Conservation (phyloP, 2,888 invertebrate genomes). For the Drosophila nr. perissopoda region DNA sequence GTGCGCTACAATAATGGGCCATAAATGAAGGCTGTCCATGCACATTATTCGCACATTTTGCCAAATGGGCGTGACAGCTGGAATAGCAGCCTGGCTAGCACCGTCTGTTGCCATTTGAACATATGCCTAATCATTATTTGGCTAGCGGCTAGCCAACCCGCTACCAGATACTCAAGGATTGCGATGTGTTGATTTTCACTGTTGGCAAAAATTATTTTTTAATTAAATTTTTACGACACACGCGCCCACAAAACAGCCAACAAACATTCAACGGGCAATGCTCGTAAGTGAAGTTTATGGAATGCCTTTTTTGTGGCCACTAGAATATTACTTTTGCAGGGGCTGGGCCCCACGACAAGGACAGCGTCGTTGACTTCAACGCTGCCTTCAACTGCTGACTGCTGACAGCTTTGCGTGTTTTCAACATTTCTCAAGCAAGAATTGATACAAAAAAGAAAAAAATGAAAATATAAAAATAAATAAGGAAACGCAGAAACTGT, state of each 20-base stretch:
- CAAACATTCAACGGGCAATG: conserved; percentile 32
- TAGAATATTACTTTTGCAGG: conserved; percentile 43
- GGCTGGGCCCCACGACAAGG: conserved; percentile 38
- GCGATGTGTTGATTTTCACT: conserved; percentile 75
- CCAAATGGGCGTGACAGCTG: conserved; percentile 68
- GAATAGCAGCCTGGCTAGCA: conserved; percentile 8
- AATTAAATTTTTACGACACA: conserved; percentile 77
- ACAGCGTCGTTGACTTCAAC: conserved; percentile 27
- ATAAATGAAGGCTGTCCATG: conserved; percentile 69
- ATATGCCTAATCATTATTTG: conserved; percentile 67
- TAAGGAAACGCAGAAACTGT: conserved; percentile 35
- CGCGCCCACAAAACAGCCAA: conserved; percentile 47
- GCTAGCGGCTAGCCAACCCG: conserved; percentile 30
- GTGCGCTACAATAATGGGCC: conserved; percentile 40
- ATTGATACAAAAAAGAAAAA: conserved; percentile 30
- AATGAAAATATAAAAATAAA: conserved; percentile 10
- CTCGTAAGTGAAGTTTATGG: conserved; percentile 50
- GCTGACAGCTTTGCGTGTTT: conserved; percentile 63
- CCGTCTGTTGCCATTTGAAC: conserved; percentile 29
- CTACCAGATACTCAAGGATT: conserved; percentile 29
- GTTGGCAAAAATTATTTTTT: conserved; percentile 69
- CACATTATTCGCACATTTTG: conserved; percentile 79
- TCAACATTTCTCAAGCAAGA: conserved; percentile 57
- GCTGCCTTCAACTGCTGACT: conserved; percentile 24
- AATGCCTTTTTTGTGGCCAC: conserved; percentile 49